A percentile compares a stretch with the other conserved stretches of the same genome.
Evolutionary conservation across 2,113 vertebrate genomes (phyloP).

Genomic region (Sturnus vulgaris): DNA sequence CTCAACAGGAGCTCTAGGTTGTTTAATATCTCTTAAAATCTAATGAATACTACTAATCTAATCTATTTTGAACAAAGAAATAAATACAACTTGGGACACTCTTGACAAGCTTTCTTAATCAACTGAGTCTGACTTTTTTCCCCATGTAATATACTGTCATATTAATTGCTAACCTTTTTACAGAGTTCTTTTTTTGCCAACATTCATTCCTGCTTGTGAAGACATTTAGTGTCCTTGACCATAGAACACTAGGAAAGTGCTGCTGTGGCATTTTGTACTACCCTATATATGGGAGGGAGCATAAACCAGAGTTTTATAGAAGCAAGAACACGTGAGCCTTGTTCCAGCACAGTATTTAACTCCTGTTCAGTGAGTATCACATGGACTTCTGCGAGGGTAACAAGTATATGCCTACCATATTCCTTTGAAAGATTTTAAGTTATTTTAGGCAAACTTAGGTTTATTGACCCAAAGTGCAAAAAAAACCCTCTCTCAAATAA

Average conservation of each 20-base stretch:
- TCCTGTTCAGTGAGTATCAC: background rate
- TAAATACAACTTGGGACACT: background rate
- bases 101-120: background rate
- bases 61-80: background rate
- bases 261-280: background rate
- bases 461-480: background rate
- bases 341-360: background rate
- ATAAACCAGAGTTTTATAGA: background rate
- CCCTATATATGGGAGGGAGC: background rate
- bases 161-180: constrained; percentile 56
- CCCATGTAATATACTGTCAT: background rate
- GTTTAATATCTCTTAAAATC: background rate
- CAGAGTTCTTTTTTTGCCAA: background rate
- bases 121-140: background rate
- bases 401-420: background rate
- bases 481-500: background rate
- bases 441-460: background rate
- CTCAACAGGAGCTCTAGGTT: background rate
- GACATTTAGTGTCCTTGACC: constrained; percentile 41
- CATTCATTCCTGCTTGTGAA: constrained; percentile 61
- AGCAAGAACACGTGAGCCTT: background rate
- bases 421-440: background rate
- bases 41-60: background rate
- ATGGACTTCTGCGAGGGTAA: background rate
- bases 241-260: constrained; percentile 22